Evolutionary conservation across 2,113 vertebrate genomes (phyloP).

Genomic region (Pagrus major): DNA sequence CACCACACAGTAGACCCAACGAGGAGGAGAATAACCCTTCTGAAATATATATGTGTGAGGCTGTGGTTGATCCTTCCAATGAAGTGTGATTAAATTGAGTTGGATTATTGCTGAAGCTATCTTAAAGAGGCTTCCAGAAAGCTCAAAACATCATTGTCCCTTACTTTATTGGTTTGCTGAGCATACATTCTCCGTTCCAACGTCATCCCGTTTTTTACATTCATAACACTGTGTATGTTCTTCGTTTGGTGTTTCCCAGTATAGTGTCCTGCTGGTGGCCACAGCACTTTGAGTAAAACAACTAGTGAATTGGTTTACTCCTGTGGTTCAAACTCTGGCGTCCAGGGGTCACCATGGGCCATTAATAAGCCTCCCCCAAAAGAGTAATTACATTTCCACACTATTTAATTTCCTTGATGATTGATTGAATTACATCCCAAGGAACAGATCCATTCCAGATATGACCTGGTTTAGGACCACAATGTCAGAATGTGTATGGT

Average conservation of each 20-base stretch:
- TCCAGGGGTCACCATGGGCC: constrained; percentile 3
- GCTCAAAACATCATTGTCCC: background rate
- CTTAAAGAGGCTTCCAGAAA: constrained; percentile 3
- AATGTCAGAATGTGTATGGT: background rate
- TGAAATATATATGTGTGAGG: background rate
- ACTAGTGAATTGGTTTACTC: background rate
- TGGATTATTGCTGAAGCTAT: background rate
- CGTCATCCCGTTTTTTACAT: background rate
- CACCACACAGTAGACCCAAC: background rate
- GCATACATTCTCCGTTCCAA: background rate
- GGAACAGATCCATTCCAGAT: constrained; percentile 17
- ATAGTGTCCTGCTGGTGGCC: background rate
- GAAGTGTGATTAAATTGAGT: background rate
- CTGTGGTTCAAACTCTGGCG: constrained; percentile 4
- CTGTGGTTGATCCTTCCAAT: background rate
- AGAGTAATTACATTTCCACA: constrained; percentile 18
- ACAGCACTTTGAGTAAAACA: constrained; percentile 17
- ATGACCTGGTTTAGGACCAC: background rate
- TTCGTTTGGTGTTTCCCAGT: background rate
- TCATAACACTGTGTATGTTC: background rate
- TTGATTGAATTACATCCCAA: constrained; percentile 13
- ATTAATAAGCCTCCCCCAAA: constrained; percentile 15
- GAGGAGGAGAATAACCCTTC: background rate
- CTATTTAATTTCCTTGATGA: background rate
- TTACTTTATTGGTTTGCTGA: constrained; percentile 25